Evolutionary conservation across 2,797 vertebrate genomes (phyloP).

Genomic region (Tokudaia muenninki): DNA sequence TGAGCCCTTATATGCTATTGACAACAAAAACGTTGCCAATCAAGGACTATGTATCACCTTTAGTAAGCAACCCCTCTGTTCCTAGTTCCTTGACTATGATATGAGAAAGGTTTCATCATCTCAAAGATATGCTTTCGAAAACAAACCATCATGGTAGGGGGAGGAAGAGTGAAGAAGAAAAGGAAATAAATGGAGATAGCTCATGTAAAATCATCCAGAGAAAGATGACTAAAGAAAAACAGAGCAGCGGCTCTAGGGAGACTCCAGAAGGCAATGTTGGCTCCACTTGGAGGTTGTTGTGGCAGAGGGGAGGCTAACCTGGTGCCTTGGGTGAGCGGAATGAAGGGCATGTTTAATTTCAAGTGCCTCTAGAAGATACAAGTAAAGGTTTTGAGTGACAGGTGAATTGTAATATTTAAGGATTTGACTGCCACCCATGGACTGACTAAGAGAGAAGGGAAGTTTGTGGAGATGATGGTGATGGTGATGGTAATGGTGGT

Average conservation of each 20-base stretch:
- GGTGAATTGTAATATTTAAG: background rate
- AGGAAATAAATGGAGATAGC: background rate
- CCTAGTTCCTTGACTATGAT: background rate
- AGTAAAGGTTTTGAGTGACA: background rate
- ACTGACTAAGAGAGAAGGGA: background rate
- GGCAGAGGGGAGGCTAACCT: background rate
- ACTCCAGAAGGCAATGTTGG: background rate
- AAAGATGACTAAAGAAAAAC: background rate
- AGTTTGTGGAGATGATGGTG: background rate
- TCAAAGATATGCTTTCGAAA: background rate
- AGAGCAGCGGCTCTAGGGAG: background rate
- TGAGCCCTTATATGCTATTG: background rate
- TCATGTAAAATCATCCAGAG: background rate
- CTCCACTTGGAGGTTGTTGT: background rate
- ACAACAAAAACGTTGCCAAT: background rate
- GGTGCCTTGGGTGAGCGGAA: background rate
- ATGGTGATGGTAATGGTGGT: background rate
- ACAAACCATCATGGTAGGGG: background rate
- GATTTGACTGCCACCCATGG: background rate
- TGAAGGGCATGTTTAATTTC: background rate
- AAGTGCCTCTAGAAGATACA: background rate
- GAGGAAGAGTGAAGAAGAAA: background rate
- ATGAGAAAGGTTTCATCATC: background rate
- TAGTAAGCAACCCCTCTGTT: background rate
- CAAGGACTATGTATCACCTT: background rate